A percentile compares a stretch with the other conserved stretches of the same genome.
Conservation (phyloP, 2,797 vertebrate species). For the Falco columbarius region DNA sequence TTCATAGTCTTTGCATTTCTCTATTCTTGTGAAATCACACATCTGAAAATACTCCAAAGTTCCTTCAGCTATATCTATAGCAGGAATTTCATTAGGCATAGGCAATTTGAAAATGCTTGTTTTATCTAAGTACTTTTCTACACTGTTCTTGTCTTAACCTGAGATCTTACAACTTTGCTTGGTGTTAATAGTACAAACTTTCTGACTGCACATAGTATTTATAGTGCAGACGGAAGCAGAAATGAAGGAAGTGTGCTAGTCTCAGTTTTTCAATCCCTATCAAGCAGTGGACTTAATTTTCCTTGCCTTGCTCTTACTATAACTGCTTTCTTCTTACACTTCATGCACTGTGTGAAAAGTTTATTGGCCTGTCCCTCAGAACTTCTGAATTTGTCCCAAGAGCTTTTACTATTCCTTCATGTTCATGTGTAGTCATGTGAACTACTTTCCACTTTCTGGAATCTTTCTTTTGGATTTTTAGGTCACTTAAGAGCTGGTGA, state of each 20-base stretch:
- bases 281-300: background rate
- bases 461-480: background rate
- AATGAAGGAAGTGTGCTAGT: background rate
- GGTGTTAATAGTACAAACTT: background rate
- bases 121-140: background rate
- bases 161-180: background rate
- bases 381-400: background rate
- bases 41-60: background rate
- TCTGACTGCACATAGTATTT: background rate
- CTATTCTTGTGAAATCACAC: background rate
- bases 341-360: background rate
- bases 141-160: background rate
- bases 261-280: background rate
- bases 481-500: background rate
- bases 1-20: background rate
- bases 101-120: background rate
- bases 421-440: background rate
- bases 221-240: background rate
- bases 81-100: background rate
- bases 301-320: background rate
- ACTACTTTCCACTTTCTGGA: background rate
- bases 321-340: background rate
- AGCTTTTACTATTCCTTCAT: background rate
- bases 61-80: background rate
- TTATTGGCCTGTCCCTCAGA: background rate